phyloP scores from a whole-genome alignment of 2,113 vertebrate species.

The Neofelis nebulosa region DNA sequence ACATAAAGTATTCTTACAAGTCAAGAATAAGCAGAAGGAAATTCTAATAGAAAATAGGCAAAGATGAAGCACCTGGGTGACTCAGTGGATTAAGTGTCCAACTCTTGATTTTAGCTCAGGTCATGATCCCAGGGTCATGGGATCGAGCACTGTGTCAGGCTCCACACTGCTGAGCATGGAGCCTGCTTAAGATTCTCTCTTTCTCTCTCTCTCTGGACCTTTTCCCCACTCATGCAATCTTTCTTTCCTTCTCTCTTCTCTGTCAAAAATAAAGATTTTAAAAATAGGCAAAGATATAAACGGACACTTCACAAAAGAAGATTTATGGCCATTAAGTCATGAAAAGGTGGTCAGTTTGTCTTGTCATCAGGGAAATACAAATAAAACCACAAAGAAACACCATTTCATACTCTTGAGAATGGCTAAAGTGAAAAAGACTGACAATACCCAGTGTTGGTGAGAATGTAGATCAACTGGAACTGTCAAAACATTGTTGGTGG shows the following conservation, averaged over 20 bases:
- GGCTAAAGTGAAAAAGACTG: not conserved
- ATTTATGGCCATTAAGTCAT: not conserved
- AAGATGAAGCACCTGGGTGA: not conserved
- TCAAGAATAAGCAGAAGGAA: not conserved
- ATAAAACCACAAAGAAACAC: not conserved
- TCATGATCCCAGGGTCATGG: too few species aligned
- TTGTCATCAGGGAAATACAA: not conserved
- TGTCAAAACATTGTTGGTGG: not conserved
- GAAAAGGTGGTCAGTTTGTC: not conserved
- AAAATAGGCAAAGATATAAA: not conserved
- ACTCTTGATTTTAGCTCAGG: too few species aligned
- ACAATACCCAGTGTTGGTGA: not conserved
- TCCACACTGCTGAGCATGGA: too few species aligned
- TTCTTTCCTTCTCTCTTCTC: too few species aligned
- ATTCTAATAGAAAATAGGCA: not conserved
- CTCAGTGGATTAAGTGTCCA: too few species aligned
- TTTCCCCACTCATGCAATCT: too few species aligned
- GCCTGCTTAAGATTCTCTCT: too few species aligned
- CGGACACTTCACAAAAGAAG: not conserved
- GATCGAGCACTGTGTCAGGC: too few species aligned
- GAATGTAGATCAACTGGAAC: not conserved
- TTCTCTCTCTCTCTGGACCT: too few species aligned
- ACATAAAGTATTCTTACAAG: not conserved
- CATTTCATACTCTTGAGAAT: not conserved
- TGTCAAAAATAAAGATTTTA: not conserved